phyloP scores from a whole-genome alignment of 2,888 invertebrate genomes.

The Brassicogethes aeneus region DNA sequence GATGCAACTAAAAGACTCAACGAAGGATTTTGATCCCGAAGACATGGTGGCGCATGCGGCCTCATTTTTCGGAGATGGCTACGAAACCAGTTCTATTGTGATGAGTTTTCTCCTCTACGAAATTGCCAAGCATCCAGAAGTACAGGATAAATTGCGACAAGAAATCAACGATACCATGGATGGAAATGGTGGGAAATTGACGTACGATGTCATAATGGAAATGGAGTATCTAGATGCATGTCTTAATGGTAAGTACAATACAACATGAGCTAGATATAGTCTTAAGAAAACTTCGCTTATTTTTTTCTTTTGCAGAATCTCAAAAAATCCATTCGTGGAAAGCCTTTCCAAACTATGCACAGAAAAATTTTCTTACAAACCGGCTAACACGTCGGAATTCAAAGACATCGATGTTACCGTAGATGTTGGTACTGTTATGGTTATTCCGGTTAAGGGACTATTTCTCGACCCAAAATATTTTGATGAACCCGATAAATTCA shows the following conservation, averaged over 20 bases:
- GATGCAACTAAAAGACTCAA: slow-evolving; percentile 26
- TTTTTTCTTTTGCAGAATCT: slow-evolving; percentile 13
- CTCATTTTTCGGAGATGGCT: slow-evolving; percentile 42
- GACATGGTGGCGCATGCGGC: slow-evolving; percentile 35
- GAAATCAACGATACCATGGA: slow-evolving; percentile 33
- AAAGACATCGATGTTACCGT: not conserved
- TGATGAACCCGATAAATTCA: slow-evolving; percentile 16
- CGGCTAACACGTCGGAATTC: slow-evolving; percentile 5
- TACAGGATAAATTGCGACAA: slow-evolving; percentile 36
- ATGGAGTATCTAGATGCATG: slow-evolving; percentile 43
- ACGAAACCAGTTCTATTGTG: slow-evolving; percentile 40
- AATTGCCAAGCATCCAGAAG: slow-evolving; percentile 35
- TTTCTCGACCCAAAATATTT: slow-evolving; percentile 18
- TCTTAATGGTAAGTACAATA: slow-evolving; percentile 25
- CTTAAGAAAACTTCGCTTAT: too few species aligned
- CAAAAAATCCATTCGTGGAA: slow-evolving; percentile 23
- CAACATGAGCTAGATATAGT: too few species aligned
- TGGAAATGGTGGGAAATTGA: slow-evolving; percentile 30
- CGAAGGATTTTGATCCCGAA: slow-evolving; percentile 20
- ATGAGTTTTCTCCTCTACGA: slow-evolving; percentile 35
- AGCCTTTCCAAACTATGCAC: slow-evolving; percentile 19
- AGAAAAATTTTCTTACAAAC: slow-evolving; percentile 16
- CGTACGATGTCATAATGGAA: slow-evolving; percentile 38
- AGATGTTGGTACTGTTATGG: slow-evolving; percentile 12
- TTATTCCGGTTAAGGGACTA: slow-evolving; percentile 16